phyloP scores from a whole-genome alignment of 2,888 invertebrate species.

The Nudaria mundana region DNA sequence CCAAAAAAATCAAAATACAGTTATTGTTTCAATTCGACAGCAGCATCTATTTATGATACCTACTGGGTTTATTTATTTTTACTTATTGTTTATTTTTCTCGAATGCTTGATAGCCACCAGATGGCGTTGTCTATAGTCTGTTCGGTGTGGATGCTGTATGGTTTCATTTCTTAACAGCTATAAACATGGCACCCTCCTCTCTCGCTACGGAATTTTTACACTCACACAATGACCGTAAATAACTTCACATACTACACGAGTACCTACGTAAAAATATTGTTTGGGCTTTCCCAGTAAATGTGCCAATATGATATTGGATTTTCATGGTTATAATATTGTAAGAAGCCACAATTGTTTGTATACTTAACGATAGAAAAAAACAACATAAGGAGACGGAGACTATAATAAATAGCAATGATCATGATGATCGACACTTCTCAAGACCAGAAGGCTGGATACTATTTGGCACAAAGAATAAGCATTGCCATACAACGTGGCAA shows the following conservation, averaged over 20 bases:
- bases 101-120: conserved; percentile 72
- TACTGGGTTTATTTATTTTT: conserved; percentile 68
- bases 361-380: too few relatives aligned
- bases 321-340: too few relatives aligned
- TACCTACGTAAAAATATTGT: conserved; percentile 52
- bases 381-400: too few relatives aligned
- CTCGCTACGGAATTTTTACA: conserved; percentile 65
- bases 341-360: too few relatives aligned
- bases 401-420: too few relatives aligned
- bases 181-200: conserved; percentile 68
- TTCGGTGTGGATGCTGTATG: conserved; percentile 55
- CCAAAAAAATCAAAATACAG: conserved; percentile 34
- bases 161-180: conserved; percentile 65
- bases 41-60: conserved; percentile 62
- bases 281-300: conserved; percentile 47
- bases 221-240: conserved; percentile 52
- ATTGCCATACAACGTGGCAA: too few relatives aligned
- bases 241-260: conserved; percentile 48
- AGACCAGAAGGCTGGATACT: too few relatives aligned
- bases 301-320: conserved; percentile 4
- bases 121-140: conserved; percentile 66
- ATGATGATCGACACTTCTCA: too few relatives aligned
- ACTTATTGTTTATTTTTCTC: conserved; percentile 70
- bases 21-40: conserved; percentile 55
- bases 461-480: too few relatives aligned